Percentiles rank a stretch among this genome's conserved stretches.
Evolutionary conservation across 2,113 vertebrate species (phyloP).

Genomic region (Prochilodus magdalenae): DNA sequence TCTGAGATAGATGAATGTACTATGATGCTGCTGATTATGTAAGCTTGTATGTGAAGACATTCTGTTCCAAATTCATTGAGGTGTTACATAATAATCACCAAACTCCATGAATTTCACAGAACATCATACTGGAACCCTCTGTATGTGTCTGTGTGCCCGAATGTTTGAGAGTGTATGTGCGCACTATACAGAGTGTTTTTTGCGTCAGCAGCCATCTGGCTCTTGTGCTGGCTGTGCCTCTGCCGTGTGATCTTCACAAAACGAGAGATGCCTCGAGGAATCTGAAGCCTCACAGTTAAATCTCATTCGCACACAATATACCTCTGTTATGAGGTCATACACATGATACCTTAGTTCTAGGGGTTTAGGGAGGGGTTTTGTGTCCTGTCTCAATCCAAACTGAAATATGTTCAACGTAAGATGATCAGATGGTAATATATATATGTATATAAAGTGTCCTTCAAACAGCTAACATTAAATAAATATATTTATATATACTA

Average conservation of each 20-base stretch:
- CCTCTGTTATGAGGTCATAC: neutral
- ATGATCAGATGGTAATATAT: neutral
- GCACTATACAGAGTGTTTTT: neutral
- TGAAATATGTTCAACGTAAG: neutral
- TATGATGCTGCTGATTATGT: too few relatives aligned
- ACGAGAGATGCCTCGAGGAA: neutral
- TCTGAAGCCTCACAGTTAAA: neutral
- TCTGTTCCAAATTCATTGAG: neutral
- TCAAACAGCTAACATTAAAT: conserved; percentile 38
- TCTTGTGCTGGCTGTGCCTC: neutral
- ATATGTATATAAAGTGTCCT: neutral
- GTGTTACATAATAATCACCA: neutral
- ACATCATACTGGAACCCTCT: neutral
- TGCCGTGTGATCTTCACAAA: neutral
- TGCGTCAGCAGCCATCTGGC: neutral
- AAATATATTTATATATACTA: conserved; percentile 27
- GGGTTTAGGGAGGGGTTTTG: neutral
- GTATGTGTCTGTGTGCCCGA: neutral
- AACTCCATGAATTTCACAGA: neutral
- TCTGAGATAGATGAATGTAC: too few relatives aligned
- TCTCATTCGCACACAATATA: neutral
- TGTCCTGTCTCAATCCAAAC: neutral
- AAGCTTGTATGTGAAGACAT: too few relatives aligned
- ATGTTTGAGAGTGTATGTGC: neutral
- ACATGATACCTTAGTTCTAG: neutral